Base-by-base conservation (phyloP, 2,113 vertebrate species). In the Ceyx margarethae region DNA sequence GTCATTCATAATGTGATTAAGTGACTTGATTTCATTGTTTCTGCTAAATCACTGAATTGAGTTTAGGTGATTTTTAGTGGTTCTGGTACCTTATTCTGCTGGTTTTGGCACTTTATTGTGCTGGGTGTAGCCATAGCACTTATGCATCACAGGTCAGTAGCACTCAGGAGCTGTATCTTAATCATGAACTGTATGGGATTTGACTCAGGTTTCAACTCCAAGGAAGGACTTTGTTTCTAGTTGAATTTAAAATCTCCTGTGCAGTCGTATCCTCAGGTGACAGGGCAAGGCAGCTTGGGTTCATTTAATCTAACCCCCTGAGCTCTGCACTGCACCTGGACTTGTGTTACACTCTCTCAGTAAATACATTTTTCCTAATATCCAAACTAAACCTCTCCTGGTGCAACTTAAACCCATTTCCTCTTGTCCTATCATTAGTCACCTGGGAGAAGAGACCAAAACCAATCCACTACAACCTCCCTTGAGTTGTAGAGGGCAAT, bases 1-100 rank as follows among this genome's bases (percentile, higher is more conserved):
- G 83, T 51, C 65, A 90, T 96, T 89, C 53, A 16, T 89, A 90
- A 92, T 71, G 51, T 61, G 82, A 95, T 95, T 74, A 95, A 95
- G 57, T 51, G 17, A 91, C 64, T 95, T 91, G 61, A 90, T 94
- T 95, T 97, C 51, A 84, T 62, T 23, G 35, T 65, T 96, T 89
- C 56, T 82, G 91, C 94, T 86, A 95, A 91, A 75, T 65, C 71
- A 61, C 67, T 78, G 56, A 72, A 60, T 71, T 92, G 65, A 91
- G 26, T 74, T 37, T 90, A 85, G 72, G 62, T 62, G n/a, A 85
- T 81, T 91, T 84, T 93, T 66, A 71, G 67, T 91, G 51, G 10
- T 10, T 87, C 93, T 90, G 22, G 16, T 90, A 53, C 50, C 40
- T 26, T 87, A 15, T n/a, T 25, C n/a, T 35, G 57, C 57, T 91